Percentiles rank a stretch among this genome's conserved stretches.
phyloP scores from a whole-genome alignment of 2,797 vertebrate species.

The Catharus ustulatus region DNA sequence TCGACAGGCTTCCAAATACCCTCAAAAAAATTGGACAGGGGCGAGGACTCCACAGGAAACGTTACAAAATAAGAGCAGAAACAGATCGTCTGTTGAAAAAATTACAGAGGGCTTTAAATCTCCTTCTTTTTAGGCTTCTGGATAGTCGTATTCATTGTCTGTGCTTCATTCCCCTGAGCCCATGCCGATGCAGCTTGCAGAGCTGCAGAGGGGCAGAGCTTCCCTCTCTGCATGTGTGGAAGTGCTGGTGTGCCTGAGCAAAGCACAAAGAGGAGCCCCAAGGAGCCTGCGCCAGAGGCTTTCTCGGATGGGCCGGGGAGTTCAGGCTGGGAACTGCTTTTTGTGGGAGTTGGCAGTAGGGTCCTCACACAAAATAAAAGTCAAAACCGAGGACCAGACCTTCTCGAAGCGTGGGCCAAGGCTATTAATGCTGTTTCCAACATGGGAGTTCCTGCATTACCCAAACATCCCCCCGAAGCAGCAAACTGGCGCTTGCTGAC shows the following conservation, averaged over 20 bases:
- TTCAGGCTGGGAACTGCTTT: background rate
- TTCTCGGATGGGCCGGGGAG: background rate
- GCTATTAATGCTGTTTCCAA: slow-evolving; percentile 33
- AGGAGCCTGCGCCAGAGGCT: background rate
- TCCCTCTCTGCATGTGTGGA: background rate
- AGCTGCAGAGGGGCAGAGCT: background rate
- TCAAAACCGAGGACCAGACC: slow-evolving; percentile 2
- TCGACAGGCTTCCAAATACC: slow-evolving; percentile 12
- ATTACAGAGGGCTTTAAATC: background rate
- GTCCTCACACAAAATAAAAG: slow-evolving; percentile 14
- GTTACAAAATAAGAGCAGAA: slow-evolving; percentile 48
- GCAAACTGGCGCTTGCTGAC: background rate
- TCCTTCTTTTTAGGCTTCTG: background rate
- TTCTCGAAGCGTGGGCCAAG: slow-evolving; percentile 26
- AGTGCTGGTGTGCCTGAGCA: background rate
- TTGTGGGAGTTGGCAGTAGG: background rate
- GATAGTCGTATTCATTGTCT: background rate
- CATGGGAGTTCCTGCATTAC: slow-evolving; percentile 48
- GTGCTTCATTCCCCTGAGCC: background rate
- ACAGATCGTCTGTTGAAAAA: slow-evolving; percentile 14
- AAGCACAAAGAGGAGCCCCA: background rate
- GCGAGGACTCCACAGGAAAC: slow-evolving; percentile 39
- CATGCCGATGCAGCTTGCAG: fast-evolving
- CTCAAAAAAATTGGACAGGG: background rate
- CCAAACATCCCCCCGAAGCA: background rate